phyloP scores from a whole-genome alignment of 2,113 vertebrate genomes.

The Pygoscelis antarcticus region DNA sequence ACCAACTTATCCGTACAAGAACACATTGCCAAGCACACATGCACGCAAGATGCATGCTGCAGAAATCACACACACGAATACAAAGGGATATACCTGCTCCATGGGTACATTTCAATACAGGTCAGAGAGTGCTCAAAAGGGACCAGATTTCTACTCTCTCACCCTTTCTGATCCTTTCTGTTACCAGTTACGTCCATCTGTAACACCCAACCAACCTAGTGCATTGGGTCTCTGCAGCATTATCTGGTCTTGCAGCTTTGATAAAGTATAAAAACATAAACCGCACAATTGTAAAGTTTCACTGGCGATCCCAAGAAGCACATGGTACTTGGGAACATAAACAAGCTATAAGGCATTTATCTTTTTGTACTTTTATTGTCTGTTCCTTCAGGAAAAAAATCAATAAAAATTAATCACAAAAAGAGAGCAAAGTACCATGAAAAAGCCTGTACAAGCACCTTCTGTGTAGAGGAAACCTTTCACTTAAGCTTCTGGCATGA shows the following conservation, averaged over 20 bases:
- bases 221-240: not conserved
- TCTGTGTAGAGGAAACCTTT: not conserved
- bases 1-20: not conserved
- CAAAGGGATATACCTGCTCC: not conserved
- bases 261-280: conserved; percentile 21
- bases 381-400: conserved; percentile 13
- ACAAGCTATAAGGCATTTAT: conserved; percentile 11
- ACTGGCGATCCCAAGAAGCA: not conserved
- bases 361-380: conserved; percentile 2
- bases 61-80: not conserved
- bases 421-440: not conserved
- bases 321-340: not conserved
- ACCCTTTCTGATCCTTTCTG: not conserved
- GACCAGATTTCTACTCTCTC: not conserved
- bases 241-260: not conserved
- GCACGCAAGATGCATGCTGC: fast-evolving
- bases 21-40: fast-evolving
- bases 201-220: not conserved
- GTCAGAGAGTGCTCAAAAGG: not conserved
- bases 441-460: conserved; percentile 4
- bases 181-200: not conserved
- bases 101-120: not conserved
- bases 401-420: conserved; percentile 50
- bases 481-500: not conserved
- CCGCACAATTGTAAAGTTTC: conserved; percentile 6